These are phyloP conservation scores for Hypena proboscidalis DNA, from an alignment of 2,888 invertebrate species.

Conservation along the genomic window DNA sequence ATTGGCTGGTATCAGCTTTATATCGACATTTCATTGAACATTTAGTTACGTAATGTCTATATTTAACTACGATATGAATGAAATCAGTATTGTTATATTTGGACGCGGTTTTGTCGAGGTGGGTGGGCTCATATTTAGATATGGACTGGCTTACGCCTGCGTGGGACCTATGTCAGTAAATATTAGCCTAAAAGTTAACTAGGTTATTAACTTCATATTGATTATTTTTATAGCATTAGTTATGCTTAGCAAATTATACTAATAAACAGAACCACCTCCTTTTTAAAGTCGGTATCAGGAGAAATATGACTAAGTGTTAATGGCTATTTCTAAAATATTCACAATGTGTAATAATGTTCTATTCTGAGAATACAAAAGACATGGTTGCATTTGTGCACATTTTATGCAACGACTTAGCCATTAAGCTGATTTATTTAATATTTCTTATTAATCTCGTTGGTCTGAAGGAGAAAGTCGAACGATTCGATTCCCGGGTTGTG, in stretches of 20 bases:
- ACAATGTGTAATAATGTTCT: neutral
- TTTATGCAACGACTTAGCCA: constrained; percentile 16
- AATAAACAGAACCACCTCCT: no score
- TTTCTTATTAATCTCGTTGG: constrained; percentile 40
- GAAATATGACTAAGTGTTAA: no score
- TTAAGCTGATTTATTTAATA: constrained; percentile 35
- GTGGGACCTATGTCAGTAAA: no score
- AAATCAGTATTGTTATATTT: constrained; percentile 11
- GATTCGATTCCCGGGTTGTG: no score
- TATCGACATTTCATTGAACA: constrained; percentile 48
- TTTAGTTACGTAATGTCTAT: constrained; percentile 34
- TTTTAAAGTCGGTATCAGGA: no score
- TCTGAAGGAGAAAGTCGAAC: no score
- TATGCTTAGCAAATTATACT: no score
- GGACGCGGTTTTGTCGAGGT: neutral
- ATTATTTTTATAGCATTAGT: no score
- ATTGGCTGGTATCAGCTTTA: constrained; percentile 51
- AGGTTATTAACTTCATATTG: no score
- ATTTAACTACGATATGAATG: constrained; percentile 28
- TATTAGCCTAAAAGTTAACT: no score
- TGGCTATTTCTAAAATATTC: no score
- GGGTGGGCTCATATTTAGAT: constrained; percentile 10
- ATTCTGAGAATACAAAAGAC: neutral
- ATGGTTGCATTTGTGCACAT: constrained; percentile 2
- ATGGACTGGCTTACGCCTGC: no score